phyloP scores from a whole-genome alignment of 2,888 invertebrate genomes.

The Aphidius colemani region DNA sequence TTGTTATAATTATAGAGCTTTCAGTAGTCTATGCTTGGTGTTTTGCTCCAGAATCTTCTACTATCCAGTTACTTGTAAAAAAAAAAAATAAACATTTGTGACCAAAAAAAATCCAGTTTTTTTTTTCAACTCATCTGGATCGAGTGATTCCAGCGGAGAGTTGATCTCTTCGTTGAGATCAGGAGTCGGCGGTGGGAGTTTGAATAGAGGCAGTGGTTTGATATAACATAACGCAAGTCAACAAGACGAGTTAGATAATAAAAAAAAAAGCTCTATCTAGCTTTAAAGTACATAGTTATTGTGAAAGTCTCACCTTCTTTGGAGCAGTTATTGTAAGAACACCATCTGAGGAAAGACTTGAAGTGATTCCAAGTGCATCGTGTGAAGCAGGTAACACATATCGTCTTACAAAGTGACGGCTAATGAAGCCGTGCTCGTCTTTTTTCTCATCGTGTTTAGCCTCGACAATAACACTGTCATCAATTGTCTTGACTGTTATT shows the following conservation, averaged over 20 bases:
- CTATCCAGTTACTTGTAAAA: conserved; percentile 9
- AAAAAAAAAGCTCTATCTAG: neutral
- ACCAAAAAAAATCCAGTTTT: too few species aligned
- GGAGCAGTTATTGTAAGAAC: conserved; percentile 62
- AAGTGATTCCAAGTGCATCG: conserved; percentile 58
- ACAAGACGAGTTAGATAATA: neutral
- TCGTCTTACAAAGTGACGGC: conserved; percentile 61
- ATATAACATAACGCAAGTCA: neutral
- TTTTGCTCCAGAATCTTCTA: neutral
- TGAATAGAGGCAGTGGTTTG: conserved; percentile 4
- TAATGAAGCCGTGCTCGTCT: conserved; percentile 62
- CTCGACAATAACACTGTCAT: conserved; percentile 60
- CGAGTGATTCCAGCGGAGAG: conserved; percentile 30
- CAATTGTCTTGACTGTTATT: conserved; percentile 61
- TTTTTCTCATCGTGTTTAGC: conserved; percentile 62
- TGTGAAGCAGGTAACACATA: conserved; percentile 61
- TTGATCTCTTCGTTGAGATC: conserved; percentile 7
- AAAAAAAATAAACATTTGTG: conserved; percentile 22
- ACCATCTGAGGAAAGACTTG: conserved; percentile 61
- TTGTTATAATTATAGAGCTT: conserved; percentile 47
- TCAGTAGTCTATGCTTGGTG: conserved; percentile 8
- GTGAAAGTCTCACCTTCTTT: conserved; percentile 45
- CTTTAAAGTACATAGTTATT: too few species aligned
- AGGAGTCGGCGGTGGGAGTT: neutral
- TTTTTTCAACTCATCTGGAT: conserved; percentile 16